These are phyloP conservation scores for Zeugodacus cucurbitae DNA, from an alignment of 1,140 invertebrate genomes.

Conservation along the genomic window DNA sequence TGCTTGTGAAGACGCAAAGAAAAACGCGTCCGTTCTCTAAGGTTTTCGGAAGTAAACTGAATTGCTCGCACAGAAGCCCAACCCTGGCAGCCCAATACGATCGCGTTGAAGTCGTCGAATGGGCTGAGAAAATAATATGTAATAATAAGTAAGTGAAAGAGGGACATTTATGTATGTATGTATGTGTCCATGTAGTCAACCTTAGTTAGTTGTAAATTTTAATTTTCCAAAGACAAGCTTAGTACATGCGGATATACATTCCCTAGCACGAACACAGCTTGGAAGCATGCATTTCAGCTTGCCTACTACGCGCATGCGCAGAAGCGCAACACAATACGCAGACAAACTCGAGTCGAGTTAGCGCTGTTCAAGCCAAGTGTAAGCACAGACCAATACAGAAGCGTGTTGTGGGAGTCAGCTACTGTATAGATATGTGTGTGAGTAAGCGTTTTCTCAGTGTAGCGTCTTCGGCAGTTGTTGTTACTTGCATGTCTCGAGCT, in stretches of 20 bases:
- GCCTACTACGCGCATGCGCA: background rate
- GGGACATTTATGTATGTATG: background rate
- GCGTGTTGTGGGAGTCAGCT: background rate
- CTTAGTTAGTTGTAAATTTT: background rate
- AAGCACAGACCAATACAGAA: background rate
- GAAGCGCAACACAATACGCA: background rate
- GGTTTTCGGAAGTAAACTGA: conserved; percentile 47
- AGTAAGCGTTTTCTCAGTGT: background rate
- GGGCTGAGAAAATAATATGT: conserved; percentile 33
- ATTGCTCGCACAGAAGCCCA: background rate
- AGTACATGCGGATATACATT: background rate
- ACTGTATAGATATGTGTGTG: background rate
- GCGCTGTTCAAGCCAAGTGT: background rate
- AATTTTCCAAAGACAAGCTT: background rate
- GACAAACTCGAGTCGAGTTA: conserved; percentile 5
- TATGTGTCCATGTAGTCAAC: background rate
- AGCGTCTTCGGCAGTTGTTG: background rate
- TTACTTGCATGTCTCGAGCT: background rate
- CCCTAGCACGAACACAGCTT: background rate
- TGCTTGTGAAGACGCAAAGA: background rate
- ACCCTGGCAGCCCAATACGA: background rate
- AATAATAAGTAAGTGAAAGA: conserved; percentile 29
- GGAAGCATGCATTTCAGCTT: background rate
- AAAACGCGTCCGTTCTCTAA: conserved; percentile 46
- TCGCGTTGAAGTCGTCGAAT: background rate